phyloP scores from a whole-genome alignment of 2,113 vertebrate species.

The Phaethon lepturus region DNA sequence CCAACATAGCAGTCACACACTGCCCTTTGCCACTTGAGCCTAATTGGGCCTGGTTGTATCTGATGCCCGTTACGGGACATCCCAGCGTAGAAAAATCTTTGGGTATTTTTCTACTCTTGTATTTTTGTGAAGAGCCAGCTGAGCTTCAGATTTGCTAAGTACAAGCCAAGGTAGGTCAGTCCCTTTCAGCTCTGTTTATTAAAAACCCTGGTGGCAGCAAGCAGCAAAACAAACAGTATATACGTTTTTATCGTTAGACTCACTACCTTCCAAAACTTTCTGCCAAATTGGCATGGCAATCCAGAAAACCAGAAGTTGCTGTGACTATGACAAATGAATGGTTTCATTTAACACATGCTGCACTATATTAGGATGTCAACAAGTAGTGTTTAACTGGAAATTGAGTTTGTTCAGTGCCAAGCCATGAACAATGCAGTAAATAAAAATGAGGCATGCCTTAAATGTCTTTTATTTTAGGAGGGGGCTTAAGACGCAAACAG shows the following conservation, averaged over 20 bases:
- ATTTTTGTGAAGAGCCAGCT: background rate
- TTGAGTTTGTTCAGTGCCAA: constrained; percentile 16
- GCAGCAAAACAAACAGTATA: background rate
- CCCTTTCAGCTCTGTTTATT: background rate
- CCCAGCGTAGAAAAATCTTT: background rate
- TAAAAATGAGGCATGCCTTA: background rate
- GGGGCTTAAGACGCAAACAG: background rate
- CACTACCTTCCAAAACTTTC: background rate
- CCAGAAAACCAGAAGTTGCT: constrained; percentile 13
- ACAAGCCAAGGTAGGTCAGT: background rate
- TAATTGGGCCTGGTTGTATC: background rate
- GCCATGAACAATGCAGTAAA: constrained; percentile 14
- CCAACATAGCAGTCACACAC: rapidly evolving
- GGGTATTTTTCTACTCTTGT: background rate
- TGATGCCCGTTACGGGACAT: background rate
- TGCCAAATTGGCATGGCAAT: background rate
- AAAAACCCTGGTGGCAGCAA: background rate
- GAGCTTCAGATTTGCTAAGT: background rate
- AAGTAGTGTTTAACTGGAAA: constrained; percentile 42
- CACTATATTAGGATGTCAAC: background rate
- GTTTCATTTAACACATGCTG: constrained; percentile 2
- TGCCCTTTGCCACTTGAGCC: background rate
- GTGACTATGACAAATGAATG: background rate
- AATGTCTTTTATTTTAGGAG: background rate
- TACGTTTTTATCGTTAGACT: background rate